phyloP scores from a whole-genome alignment of 2,888 invertebrate species.

The Pyralis farinalis region DNA sequence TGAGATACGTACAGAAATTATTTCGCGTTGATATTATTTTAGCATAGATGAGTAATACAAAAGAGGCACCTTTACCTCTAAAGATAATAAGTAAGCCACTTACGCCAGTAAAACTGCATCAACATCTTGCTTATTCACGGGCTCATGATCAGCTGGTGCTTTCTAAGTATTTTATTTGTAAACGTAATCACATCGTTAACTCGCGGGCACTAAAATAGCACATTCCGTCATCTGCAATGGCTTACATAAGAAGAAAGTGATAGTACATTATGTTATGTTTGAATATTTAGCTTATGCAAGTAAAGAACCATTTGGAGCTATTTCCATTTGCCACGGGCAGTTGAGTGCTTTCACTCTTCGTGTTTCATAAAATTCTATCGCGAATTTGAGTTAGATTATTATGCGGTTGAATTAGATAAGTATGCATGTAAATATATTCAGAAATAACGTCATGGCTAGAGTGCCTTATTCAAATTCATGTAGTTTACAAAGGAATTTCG shows the following conservation, averaged over 20 bases:
- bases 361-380: constrained; percentile 8
- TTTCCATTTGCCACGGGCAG: constrained; percentile 25
- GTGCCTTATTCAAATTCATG: too few species aligned
- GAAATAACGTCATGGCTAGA: not conserved
- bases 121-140: constrained; percentile 1
- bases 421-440: too few species aligned
- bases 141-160: constrained; percentile 9
- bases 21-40: too few species aligned
- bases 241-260: constrained; percentile 58
- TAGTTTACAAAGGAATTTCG: too few species aligned
- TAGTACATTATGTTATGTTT: constrained; percentile 38
- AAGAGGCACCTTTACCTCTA: too few species aligned
- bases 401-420: constrained; percentile 1
- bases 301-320: constrained; percentile 28
- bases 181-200: not conserved
- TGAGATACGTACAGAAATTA: too few species aligned
- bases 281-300: constrained; percentile 49
- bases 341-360: constrained; percentile 41
- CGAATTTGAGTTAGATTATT: constrained; percentile 7
- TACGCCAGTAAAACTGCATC: not conserved
- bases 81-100: too few species aligned
- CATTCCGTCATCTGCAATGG: constrained; percentile 10
- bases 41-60: too few species aligned
- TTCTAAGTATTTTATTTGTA: constrained; percentile 5
- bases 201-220: not conserved